phyloP scores from a whole-genome alignment of 2,113 vertebrate species.

The Rafetus swinhoei region DNA sequence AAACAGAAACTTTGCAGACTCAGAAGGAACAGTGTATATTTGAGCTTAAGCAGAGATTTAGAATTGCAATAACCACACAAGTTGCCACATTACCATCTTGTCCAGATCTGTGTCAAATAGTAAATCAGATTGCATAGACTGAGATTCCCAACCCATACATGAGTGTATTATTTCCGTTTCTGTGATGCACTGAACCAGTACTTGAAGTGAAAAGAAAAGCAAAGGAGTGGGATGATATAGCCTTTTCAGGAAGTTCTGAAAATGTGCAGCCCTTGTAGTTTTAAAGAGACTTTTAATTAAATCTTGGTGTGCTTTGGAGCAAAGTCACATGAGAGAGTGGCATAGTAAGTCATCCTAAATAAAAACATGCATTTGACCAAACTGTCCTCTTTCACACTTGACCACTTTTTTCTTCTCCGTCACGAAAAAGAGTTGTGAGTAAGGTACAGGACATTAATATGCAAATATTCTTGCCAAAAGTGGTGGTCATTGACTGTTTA shows the following conservation, averaged over 20 bases:
- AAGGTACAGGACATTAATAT: conserved; percentile 71
- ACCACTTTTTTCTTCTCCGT: conserved; percentile 38
- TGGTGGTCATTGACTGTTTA: conserved; percentile 74
- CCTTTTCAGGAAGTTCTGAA: conserved; percentile 59
- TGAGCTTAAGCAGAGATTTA: not conserved
- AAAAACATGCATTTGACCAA: conserved; percentile 60
- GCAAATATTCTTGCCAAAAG: conserved; percentile 74
- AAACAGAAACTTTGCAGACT: not conserved
- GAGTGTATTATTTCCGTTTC: conserved; percentile 4
- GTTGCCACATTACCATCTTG: conserved; percentile 7
- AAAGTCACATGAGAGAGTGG: conserved; percentile 61
- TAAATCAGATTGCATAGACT: conserved; percentile 7
- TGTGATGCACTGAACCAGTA: conserved; percentile 55
- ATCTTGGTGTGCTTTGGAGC: conserved; percentile 54
- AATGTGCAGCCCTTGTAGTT: conserved; percentile 59
- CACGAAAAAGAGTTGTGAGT: conserved; percentile 42
- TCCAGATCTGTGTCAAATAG: conserved; percentile 26
- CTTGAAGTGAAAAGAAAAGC: conserved; percentile 41
- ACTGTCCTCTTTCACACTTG: conserved; percentile 53
- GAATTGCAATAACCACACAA: conserved; percentile 1
- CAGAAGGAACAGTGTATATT: not conserved
- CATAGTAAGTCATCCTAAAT: conserved; percentile 65
- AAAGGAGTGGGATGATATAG: conserved; percentile 48
- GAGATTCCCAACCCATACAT: conserved; percentile 19
- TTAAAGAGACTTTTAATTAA: conserved; percentile 61